Percentiles rank a stretch among this genome's conserved stretches.
Conservation (phyloP, 2,113 vertebrate genomes). For the Campylomormyrus numenius region DNA sequence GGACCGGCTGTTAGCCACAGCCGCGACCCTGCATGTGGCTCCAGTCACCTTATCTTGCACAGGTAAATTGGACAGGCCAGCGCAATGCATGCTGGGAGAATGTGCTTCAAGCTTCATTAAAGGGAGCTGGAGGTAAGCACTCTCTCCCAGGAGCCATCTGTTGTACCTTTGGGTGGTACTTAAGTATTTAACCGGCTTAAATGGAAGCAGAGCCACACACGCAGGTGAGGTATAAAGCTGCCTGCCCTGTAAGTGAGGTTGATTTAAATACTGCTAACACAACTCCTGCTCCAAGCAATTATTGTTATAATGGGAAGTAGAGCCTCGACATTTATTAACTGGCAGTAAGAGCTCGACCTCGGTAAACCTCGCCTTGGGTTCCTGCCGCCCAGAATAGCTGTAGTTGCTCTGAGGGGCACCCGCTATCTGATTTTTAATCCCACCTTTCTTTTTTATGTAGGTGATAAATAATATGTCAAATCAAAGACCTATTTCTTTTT, state of each 20-base stretch:
- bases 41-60: not conserved
- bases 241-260: not conserved
- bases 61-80: not conserved
- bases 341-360: not conserved
- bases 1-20: not conserved
- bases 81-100: not conserved
- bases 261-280: not conserved
- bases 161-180: not conserved
- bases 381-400: not conserved
- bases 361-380: not conserved
- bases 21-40: not conserved
- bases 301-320: not conserved
- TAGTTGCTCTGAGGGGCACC: not conserved
- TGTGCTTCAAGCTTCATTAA: not conserved
- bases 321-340: not conserved
- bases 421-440: not conserved
- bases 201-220: not conserved
- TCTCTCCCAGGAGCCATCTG: not conserved
- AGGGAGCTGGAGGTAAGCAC: not conserved
- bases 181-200: not conserved
- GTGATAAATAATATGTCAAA: not conserved
- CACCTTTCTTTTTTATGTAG: not conserved
- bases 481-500: not conserved
- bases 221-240: not conserved
- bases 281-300: not conserved